Percentiles rank a stretch among this genome's conserved stretches.
Conservation (phyloP, 92 coral and sea anemone genomes). For the Epizoanthus scotinus region DNA sequence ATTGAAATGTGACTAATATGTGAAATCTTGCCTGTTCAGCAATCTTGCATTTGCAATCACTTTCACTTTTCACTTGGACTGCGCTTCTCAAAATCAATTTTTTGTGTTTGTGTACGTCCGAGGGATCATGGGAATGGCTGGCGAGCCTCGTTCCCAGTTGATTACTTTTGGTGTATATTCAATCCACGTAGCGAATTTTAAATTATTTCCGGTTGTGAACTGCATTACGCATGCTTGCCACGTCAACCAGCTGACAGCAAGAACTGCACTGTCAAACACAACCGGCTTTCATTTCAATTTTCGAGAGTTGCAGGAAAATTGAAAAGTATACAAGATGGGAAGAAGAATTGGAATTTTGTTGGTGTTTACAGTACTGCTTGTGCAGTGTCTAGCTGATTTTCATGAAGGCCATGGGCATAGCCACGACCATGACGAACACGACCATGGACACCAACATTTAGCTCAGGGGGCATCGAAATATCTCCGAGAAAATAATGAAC, state of each 20-base stretch:
- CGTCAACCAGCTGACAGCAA: conserved; percentile 75
- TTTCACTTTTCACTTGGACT: too few species aligned
- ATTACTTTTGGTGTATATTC: background rate
- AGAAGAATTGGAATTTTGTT: conserved; percentile 15
- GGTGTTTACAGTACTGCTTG: conserved; percentile 17
- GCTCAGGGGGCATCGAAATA: conserved; percentile 41
- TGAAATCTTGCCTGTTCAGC: too few species aligned
- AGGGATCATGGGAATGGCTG: background rate
- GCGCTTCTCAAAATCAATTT: too few species aligned
- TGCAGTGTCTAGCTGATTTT: conserved; percentile 33
- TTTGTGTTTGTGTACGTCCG: background rate
- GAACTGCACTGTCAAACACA: conserved; percentile 38
- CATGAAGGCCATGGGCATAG: conserved; percentile 54
- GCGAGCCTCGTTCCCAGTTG: background rate
- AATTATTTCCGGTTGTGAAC: background rate
- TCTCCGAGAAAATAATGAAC: conserved; percentile 29
- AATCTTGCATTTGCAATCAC: background rate
- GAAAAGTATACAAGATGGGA: background rate
- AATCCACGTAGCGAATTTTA: too few species aligned
- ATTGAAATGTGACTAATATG: too few species aligned
- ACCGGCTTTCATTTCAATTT: conserved; percentile 30
- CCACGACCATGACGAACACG: conserved; percentile 45
- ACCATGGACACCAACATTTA: conserved; percentile 11
- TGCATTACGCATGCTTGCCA: conserved; percentile 78
- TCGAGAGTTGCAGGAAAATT: background rate